Evolutionary conservation across 2,797 vertebrate species (phyloP).

Genomic region (Eulemur albifrons): DNA sequence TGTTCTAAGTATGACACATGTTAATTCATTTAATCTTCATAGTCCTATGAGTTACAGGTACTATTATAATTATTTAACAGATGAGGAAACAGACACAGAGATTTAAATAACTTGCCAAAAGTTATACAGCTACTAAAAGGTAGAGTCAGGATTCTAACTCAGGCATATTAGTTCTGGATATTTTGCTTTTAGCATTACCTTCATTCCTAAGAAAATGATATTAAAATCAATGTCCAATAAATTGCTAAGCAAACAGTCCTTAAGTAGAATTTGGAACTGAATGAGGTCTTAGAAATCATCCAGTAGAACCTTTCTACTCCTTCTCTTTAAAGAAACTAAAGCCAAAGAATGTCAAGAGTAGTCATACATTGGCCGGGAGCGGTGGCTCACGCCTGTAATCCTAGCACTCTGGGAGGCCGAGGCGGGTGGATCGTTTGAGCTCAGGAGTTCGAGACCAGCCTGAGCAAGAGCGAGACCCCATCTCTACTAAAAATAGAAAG

Average conservation of each 20-base stretch:
- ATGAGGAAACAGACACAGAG: background rate
- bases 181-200: background rate
- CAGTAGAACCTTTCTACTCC: background rate
- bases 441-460: no score
- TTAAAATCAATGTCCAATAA: background rate
- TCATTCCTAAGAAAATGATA: slow-evolving; percentile 19
- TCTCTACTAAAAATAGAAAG: no score
- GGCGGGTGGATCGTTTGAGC: no score
- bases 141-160: background rate
- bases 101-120: slow-evolving; percentile 3
- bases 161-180: background rate
- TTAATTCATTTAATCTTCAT: slow-evolving; percentile 25
- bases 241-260: slow-evolving; percentile 9
- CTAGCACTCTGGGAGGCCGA: no score
- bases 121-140: background rate
- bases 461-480: no score
- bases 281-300: slow-evolving; percentile 7
- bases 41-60: background rate
- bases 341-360: background rate
- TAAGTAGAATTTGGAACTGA: slow-evolving; percentile 10
- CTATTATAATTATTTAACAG: background rate
- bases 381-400: no score
- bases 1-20: background rate
- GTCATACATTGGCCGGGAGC: background rate
- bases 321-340: slow-evolving; percentile 37